Percentiles rank a stretch among this genome's conserved stretches.
Evolutionary conservation across 2,797 vertebrate genomes (phyloP).

Genomic region (Lophius americanus): DNA sequence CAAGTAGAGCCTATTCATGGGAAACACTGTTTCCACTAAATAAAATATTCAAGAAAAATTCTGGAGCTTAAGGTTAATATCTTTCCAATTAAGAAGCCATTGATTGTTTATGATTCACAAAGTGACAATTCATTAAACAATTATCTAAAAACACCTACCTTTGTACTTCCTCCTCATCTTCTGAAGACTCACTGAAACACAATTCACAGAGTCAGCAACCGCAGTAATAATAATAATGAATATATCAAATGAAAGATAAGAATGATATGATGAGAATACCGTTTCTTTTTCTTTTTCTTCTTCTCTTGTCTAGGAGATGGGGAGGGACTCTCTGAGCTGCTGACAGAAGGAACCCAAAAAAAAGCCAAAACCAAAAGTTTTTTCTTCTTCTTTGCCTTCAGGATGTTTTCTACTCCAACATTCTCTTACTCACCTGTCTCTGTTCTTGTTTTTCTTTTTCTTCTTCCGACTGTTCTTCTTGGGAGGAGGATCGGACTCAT

Average conservation of each 20-base stretch:
- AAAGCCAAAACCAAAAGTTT: conserved; percentile 4
- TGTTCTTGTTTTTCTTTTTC: conserved; percentile 85
- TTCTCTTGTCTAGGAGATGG: conserved; percentile 77
- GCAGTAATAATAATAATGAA: not conserved
- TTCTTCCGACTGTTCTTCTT: conserved; percentile 90
- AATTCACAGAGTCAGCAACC: conserved; percentile 2
- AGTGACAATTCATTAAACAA: too few species aligned
- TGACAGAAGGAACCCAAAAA: not conserved
- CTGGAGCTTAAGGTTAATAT: too few species aligned
- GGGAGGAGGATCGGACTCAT: conserved; percentile 84
- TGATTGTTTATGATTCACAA: too few species aligned
- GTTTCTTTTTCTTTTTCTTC: conserved; percentile 83
- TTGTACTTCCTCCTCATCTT: conserved; percentile 61
- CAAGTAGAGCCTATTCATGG: too few species aligned
- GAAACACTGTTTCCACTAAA: too few species aligned
- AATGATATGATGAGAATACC: conserved; percentile 39
- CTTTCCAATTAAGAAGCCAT: too few species aligned
- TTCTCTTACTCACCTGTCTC: conserved; percentile 73
- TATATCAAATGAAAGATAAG: accelerated
- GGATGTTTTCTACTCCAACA: not conserved
- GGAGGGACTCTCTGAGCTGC: conserved; percentile 79
- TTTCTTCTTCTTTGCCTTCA: accelerated
- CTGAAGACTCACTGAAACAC: conserved; percentile 75
- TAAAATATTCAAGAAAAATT: too few species aligned
- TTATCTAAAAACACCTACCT: conserved; percentile 60